Conservation (phyloP, 2,888 invertebrate genomes). For the Ephialtes manifestator region DNA sequence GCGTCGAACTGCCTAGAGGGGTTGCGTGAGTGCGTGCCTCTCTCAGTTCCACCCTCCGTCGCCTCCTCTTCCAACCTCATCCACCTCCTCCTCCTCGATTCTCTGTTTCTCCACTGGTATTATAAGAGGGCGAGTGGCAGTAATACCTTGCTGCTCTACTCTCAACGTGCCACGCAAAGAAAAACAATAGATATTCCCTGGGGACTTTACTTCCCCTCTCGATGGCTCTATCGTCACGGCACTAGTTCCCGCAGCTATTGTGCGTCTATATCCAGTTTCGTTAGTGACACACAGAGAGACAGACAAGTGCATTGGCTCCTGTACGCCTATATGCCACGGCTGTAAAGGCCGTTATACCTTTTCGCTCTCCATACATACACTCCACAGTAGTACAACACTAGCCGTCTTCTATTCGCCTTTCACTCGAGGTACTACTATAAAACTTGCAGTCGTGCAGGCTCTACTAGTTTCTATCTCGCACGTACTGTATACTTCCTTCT, state of each 20-base stretch:
- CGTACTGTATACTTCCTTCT: slow-evolving; percentile 19
- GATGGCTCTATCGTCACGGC: slow-evolving; percentile 17
- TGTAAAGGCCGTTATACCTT: slow-evolving; percentile 28
- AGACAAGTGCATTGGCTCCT: slow-evolving; percentile 34
- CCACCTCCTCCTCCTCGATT: neutral
- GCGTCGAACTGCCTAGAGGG: slow-evolving; percentile 30
- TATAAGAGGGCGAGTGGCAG: slow-evolving; percentile 69
- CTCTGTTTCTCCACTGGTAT: slow-evolving; percentile 57
- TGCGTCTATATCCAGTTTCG: slow-evolving; percentile 23
- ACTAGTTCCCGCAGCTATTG: slow-evolving; percentile 22
- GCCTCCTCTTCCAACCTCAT: neutral
- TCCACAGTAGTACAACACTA: neutral
- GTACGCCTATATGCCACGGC: neutral
- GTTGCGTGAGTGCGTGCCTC: slow-evolving; percentile 27
- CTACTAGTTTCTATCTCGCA: slow-evolving; percentile 39
- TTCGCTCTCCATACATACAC: neutral
- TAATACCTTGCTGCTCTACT: slow-evolving; percentile 69
- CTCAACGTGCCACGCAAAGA: slow-evolving; percentile 36
- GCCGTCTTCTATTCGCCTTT: slow-evolving; percentile 23
- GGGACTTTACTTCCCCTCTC: slow-evolving; percentile 28
- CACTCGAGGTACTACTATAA: slow-evolving; percentile 38
- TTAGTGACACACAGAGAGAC: slow-evolving; percentile 12
- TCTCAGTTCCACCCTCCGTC: slow-evolving; percentile 10
- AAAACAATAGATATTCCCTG: slow-evolving; percentile 65
- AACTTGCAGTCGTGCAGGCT: slow-evolving; percentile 25